phyloP scores from a whole-genome alignment of 2,113 vertebrate genomes.

The Herpetotheres cachinnans region DNA sequence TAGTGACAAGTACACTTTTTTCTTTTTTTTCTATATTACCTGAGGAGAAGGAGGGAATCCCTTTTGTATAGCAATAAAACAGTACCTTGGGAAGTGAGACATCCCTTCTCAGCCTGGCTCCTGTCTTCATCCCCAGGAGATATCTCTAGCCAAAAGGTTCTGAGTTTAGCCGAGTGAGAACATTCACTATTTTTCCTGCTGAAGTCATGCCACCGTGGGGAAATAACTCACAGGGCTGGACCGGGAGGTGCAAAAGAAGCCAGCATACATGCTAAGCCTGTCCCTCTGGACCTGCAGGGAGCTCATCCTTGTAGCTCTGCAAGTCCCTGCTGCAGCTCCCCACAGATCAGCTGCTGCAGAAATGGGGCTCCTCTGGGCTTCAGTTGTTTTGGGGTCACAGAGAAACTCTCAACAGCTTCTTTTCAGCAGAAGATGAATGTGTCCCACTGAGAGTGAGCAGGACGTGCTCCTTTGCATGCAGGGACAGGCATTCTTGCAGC shows the following conservation, averaged over 20 bases:
- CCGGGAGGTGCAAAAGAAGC: not conserved
- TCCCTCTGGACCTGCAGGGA: not conserved
- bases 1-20: not conserved
- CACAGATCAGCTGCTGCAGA: not conserved
- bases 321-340: not conserved
- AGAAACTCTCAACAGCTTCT: not conserved
- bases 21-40: not conserved
- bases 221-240: not conserved
- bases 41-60: not conserved
- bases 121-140: too few species aligned
- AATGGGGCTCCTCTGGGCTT: not conserved
- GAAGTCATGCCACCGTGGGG: not conserved
- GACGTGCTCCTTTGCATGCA: not conserved
- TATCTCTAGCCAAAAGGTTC: not conserved
- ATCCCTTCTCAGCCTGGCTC: not conserved
- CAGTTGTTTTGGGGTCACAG: not conserved
- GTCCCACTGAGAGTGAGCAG: not conserved
- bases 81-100: not conserved
- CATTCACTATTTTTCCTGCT: not conserved
- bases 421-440: not conserved
- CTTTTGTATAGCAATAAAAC: not conserved
- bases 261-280: not conserved
- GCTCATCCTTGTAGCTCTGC: accelerated
- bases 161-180: not conserved
- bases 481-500: not conserved